Conservation (phyloP, 2,113 vertebrate genomes). For the Myiopsitta monachus region DNA sequence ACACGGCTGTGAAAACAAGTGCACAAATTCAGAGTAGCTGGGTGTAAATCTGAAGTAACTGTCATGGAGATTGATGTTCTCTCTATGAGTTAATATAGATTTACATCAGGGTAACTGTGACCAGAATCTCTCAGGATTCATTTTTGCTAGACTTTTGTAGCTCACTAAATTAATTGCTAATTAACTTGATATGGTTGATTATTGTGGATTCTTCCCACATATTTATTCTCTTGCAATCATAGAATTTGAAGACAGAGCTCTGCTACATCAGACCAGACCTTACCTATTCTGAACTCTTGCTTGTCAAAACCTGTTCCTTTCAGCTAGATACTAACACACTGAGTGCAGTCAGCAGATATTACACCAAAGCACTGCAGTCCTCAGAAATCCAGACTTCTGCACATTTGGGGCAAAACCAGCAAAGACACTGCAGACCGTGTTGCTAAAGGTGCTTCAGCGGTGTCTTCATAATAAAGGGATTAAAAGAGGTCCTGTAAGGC, state of each 20-base stretch:
- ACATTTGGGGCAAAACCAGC: not conserved
- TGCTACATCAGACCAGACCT: not conserved
- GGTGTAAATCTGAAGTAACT: constrained; percentile 53
- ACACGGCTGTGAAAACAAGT: constrained; percentile 49
- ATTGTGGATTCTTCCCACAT: constrained; percentile 41
- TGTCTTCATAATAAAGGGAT: not conserved
- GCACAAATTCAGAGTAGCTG: constrained; percentile 47
- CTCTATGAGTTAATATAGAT: constrained; percentile 42
- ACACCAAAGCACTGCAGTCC: not conserved
- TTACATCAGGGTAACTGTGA: constrained; percentile 34
- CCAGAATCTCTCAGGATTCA: constrained; percentile 48
- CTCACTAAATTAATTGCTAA: constrained; percentile 59
- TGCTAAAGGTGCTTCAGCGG: not conserved
- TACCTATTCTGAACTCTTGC: not conserved
- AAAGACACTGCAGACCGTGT: not conserved
- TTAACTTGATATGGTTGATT: constrained; percentile 39
- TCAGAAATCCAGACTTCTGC: not conserved
- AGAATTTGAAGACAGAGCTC: constrained; percentile 4
- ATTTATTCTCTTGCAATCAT: not conserved
- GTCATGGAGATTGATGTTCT: constrained; percentile 48
- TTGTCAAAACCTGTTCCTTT: not conserved
- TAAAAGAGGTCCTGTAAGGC: not conserved
- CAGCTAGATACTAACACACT: not conserved
- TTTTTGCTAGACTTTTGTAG: constrained; percentile 39
- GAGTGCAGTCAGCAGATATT: not conserved